Percentiles rank a stretch among this genome's conserved stretches.
Evolutionary conservation across 2,888 invertebrate species (phyloP).

Genomic region (Agrypnus murinus): DNA sequence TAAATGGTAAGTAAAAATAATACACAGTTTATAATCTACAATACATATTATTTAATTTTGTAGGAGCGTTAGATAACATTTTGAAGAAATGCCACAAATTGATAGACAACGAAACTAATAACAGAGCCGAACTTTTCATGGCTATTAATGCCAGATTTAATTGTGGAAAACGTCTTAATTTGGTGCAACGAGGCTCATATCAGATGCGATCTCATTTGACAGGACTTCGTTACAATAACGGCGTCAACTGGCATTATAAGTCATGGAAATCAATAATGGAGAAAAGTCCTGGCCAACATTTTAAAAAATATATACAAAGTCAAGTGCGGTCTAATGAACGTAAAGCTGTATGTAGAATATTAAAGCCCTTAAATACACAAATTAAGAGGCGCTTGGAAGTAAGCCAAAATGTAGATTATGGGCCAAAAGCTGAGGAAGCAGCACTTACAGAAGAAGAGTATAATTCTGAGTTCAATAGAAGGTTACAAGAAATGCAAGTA

Average conservation of each 20-base stretch:
- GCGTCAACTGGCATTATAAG: not conserved
- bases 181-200: conserved; percentile 59
- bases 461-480: no score
- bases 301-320: not conserved
- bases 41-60: no score
- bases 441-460: not conserved
- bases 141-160: conserved; percentile 61
- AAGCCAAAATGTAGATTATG: no score
- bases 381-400: not conserved
- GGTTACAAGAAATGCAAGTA: no score
- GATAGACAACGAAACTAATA: no score
- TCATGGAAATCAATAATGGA: conserved; percentile 8
- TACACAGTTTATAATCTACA: no score
- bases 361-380: not conserved
- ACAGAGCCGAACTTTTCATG: conserved; percentile 63
- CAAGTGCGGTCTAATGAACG: no score
- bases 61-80: no score
- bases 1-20: conserved; percentile 7
- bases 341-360: no score
- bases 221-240: conserved; percentile 60
- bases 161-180: conserved; percentile 65
- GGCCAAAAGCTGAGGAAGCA: not conserved
- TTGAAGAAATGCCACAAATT: no score
- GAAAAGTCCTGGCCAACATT: conserved; percentile 13
- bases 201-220: conserved; percentile 62